phyloP scores from a whole-genome alignment of 2,888 invertebrate genomes.

The Cecidostiba fungosa region DNA sequence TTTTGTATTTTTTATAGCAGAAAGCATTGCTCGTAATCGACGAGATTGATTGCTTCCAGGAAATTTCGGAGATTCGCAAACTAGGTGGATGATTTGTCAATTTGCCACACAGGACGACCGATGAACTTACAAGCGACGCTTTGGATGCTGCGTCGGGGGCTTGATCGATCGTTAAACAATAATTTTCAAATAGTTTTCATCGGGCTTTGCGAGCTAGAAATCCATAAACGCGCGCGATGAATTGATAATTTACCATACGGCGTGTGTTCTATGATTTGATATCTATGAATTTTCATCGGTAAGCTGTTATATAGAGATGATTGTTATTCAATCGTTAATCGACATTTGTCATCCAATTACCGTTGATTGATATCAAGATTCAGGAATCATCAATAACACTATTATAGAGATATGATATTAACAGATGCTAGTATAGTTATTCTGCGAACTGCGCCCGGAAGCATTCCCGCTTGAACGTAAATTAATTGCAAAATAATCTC shows the following conservation, averaged over 20 bases:
- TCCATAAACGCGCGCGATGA: background rate
- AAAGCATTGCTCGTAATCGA: background rate
- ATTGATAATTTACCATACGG: background rate
- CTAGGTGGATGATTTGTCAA: constrained; percentile 27
- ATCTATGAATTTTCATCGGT: background rate
- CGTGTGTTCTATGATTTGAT: background rate
- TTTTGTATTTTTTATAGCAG: background rate
- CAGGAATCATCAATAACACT: background rate
- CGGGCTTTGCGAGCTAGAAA: background rate
- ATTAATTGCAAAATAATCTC: no score
- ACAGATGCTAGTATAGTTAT: no score
- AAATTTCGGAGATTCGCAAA: background rate
- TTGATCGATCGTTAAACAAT: background rate
- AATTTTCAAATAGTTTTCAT: background rate
- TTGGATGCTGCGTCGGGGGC: background rate
- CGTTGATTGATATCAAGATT: background rate
- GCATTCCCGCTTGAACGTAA: background rate
- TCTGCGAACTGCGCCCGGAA: no score
- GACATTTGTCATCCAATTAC: background rate
- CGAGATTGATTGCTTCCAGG: constrained; percentile 24
- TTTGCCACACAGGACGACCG: background rate
- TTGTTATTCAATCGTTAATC: background rate
- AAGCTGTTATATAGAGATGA: background rate
- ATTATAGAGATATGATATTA: background rate
- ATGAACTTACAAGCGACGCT: constrained; percentile 4